A percentile compares a stretch with the other conserved stretches of the same genome.
phyloP scores from a whole-genome alignment of 2,888 invertebrate species.

The Anoplius nigerrimus region DNA sequence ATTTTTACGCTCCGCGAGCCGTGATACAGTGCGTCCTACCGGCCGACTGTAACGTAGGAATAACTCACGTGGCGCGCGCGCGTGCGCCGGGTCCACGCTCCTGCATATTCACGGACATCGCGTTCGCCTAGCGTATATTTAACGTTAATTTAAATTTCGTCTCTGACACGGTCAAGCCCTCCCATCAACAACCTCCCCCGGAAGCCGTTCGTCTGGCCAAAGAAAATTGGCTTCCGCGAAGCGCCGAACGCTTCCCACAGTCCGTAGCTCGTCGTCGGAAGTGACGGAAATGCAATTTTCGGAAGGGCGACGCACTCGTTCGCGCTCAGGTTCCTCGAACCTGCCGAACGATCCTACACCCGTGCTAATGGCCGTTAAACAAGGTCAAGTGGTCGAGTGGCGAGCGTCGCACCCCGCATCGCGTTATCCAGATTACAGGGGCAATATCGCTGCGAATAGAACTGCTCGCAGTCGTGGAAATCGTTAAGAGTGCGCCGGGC shows the following conservation, averaged over 20 bases:
- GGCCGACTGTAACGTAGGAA: constrained; percentile 26
- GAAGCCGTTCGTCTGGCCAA: too few relatives aligned
- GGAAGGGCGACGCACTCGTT: too few relatives aligned
- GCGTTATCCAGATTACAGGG: background rate
- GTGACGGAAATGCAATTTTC: too few relatives aligned
- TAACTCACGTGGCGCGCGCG: constrained; percentile 31
- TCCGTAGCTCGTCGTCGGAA: too few relatives aligned
- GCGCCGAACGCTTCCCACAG: too few relatives aligned
- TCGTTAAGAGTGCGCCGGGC: too few relatives aligned
- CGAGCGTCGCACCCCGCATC: background rate
- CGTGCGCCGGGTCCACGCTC: constrained; percentile 25
- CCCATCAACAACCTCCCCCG: too few relatives aligned
- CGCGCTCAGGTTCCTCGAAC: too few relatives aligned
- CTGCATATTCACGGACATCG: constrained; percentile 32
- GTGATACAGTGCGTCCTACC: constrained; percentile 36
- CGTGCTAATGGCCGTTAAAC: background rate
- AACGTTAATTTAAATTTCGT: constrained; percentile 38
- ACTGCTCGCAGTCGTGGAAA: constrained; percentile 20
- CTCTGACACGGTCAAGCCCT: constrained; percentile 7
- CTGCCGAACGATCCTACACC: too few relatives aligned
- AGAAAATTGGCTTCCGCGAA: too few relatives aligned
- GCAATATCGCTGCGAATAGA: background rate
- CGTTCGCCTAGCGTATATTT: constrained; percentile 29
- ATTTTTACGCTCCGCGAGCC: constrained; percentile 66
- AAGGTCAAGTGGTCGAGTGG: background rate